Conservation (phyloP, 2,113 vertebrate species). For the Entomyzon cyanotis region DNA sequence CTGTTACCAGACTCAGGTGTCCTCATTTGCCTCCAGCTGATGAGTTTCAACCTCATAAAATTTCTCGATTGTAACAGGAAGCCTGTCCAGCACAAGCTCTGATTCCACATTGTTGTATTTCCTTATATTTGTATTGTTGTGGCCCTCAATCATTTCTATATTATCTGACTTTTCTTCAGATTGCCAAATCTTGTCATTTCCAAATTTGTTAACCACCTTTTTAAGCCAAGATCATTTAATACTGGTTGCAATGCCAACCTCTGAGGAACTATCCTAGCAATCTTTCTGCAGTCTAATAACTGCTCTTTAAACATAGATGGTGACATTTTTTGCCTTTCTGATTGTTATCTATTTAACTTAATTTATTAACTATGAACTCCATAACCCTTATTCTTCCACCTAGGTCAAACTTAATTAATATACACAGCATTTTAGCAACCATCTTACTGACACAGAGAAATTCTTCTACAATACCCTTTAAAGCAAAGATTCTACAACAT, state of each 20-base stretch:
- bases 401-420: not conserved
- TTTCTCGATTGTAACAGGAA: not conserved
- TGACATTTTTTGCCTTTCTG: not conserved
- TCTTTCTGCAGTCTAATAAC: not conserved
- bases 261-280: not conserved
- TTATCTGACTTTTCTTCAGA: not conserved
- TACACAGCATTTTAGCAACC: not conserved
- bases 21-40: not conserved
- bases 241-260: not conserved
- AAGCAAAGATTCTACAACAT: not conserved
- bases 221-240: not conserved
- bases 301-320: not conserved
- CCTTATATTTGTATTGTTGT: not conserved
- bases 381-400: not conserved
- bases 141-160: not conserved
- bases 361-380: not conserved
- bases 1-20: not conserved
- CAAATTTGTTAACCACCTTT: not conserved
- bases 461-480: not conserved
- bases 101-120: not conserved
- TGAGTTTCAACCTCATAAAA: not conserved
- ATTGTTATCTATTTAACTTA: not conserved
- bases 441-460: not conserved
- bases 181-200: not conserved
- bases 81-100: not conserved